Conservation (phyloP, 2,888 invertebrate genomes). For the Pachymerium ferrugineum region DNA sequence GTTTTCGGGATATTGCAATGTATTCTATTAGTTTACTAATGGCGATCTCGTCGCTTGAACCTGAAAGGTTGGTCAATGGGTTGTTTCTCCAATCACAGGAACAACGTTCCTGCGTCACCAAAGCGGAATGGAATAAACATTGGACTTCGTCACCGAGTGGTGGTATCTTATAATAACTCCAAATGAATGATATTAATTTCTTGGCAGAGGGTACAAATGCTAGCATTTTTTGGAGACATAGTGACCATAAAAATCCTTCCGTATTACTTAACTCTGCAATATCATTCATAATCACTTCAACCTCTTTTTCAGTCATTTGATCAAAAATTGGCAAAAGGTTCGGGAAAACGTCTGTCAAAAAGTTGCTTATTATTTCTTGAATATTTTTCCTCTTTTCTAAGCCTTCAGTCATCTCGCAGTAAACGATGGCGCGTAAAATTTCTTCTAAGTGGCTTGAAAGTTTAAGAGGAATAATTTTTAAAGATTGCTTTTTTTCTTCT, state of each 20-base stretch:
- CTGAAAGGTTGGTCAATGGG: neutral
- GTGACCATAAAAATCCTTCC: neutral
- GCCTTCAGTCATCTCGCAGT: neutral
- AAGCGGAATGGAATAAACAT: neutral
- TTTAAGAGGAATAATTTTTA: neutral
- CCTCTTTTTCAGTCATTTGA: neutral
- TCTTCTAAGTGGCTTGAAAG: neutral
- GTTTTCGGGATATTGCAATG: neutral
- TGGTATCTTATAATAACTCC: too few relatives aligned
- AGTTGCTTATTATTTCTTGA: neutral
- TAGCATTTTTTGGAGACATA: neutral
- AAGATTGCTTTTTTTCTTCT: neutral
- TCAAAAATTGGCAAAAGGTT: neutral
- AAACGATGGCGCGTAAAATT: neutral
- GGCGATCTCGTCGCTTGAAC: neutral
- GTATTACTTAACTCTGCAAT: neutral
- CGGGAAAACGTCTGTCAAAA: neutral
- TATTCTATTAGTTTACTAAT: neutral
- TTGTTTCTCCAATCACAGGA: neutral
- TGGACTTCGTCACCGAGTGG: neutral
- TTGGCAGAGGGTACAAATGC: neutral
- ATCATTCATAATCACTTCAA: neutral
- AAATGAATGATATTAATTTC: neutral
- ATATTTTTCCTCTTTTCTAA: neutral
- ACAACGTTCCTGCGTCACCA: neutral